Evolutionary conservation across 1,140 invertebrate genomes (phyloP).

Genomic region (Phymorhynchus buccinoides): DNA sequence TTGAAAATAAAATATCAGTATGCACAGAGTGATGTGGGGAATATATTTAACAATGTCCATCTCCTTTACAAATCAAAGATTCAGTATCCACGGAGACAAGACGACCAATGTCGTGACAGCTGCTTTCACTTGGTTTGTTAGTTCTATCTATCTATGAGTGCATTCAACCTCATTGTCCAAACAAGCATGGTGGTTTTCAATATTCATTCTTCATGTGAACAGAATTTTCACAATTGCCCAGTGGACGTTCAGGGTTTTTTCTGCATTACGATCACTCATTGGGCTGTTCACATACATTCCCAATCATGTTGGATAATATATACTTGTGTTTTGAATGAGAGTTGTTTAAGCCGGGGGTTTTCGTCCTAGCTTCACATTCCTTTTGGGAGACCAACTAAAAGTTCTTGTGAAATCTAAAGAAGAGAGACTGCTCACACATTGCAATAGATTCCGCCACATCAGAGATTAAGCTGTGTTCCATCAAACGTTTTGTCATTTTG

Average conservation of each 20-base stretch:
- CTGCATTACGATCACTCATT: not conserved
- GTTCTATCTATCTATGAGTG: not conserved
- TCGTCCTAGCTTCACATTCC: not conserved
- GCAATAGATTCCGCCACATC: not conserved
- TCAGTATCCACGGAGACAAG: not conserved
- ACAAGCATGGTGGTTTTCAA: not conserved
- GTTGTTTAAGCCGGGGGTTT: not conserved
- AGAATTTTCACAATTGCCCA: not conserved
- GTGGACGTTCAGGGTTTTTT: too few species aligned
- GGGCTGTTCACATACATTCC: not conserved
- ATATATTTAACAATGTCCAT: not conserved
- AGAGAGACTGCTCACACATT: not conserved
- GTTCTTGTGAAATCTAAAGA: not conserved
- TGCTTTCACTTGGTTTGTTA: not conserved
- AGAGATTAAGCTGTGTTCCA: not conserved
- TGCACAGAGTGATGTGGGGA: not conserved
- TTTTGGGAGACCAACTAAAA: not conserved
- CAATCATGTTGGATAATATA: not conserved
- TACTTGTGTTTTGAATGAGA: not conserved
- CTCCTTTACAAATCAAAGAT: not conserved
- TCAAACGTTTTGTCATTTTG: not conserved
- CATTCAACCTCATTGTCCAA: not conserved
- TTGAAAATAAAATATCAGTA: not conserved
- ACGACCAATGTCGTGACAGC: not conserved
- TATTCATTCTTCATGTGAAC: not conserved